Evolutionary conservation across 1,140 invertebrate genomes (phyloP), one percentile per base, ranked within the genome.

Genomic region (Macrotrachela quadricornifera): DNA sequence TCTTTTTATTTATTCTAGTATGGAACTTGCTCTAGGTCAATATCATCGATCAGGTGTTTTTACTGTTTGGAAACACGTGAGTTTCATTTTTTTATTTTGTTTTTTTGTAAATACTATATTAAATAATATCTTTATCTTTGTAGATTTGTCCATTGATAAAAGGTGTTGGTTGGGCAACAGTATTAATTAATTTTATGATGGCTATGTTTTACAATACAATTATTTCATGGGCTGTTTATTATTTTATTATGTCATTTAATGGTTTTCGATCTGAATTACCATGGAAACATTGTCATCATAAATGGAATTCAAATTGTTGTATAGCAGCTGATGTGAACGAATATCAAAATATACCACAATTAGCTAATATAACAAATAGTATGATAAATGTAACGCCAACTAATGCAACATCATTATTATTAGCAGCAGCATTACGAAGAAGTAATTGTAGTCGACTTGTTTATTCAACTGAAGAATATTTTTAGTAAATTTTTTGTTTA

Each of bases 201-300:
- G 90, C 94, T 68, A 94, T 97, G 71, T 97, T 92, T 71, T 97
- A 97, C 73, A 96, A 96, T 71, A 85, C 96, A 3, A 92, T 97
- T 65, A 92, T 96, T 60, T 88, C 90, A 13, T 97, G 90, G 90
- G 83, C 88, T 11, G 75, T 97, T 44, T 79, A 91, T 55, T 97
- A 86, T 72, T 90, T 95, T 70, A 86, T 94, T 67, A 81, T 85
- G 44, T 95, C 91, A 15, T 4, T 30, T 30, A 30, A 4, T 30
- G 8, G 8, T 30, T 95, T 97, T 71, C 83, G 82, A 21, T 76
- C 76, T 57, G 68, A 82, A 61, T 73, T 97, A 47, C 91, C 91
- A 2, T 97, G 91, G 92, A 87, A 84, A 36, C 81, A 80, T 38
- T 97, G 92, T 68, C 77, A 83, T 64, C 91, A 96, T 65, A 64